phyloP scores from a whole-genome alignment of 2,113 vertebrate genomes.

The Phoxinus phoxinus region DNA sequence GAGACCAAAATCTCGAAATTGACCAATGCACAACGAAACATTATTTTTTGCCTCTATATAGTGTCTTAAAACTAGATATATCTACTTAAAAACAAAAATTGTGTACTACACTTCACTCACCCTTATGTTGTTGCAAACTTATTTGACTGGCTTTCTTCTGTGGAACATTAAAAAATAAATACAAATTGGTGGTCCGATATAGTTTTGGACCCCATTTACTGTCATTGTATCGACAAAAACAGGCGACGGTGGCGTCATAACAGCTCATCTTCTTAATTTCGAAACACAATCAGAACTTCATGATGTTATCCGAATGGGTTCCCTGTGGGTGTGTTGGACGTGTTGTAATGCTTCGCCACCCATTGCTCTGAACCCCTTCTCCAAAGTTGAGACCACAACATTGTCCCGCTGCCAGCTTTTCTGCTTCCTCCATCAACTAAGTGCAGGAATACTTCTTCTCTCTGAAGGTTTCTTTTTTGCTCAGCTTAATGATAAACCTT shows the following conservation, averaged over 20 bases:
- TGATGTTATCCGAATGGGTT: slow-evolving; percentile 9
- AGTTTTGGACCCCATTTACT: background rate
- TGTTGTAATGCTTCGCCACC: slow-evolving; percentile 44
- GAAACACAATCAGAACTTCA: slow-evolving; percentile 2
- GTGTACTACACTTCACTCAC: background rate
- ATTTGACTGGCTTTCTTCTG: background rate
- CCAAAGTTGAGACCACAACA: slow-evolving; percentile 9
- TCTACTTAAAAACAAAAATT: background rate
- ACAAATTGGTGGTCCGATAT: background rate
- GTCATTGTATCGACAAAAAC: background rate
- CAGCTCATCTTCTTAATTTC: slow-evolving; percentile 17
- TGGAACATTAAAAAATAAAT: background rate
- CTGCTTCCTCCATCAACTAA: slow-evolving; percentile 35
- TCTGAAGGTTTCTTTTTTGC: slow-evolving; percentile 26
- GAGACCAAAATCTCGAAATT: background rate
- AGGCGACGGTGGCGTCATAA: background rate
- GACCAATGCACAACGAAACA: background rate
- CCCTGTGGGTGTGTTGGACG: slow-evolving; percentile 36
- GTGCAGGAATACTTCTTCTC: background rate
- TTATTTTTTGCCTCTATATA: background rate
- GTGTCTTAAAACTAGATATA: background rate
- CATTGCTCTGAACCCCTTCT: slow-evolving; percentile 16
- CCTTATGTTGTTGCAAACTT: background rate
- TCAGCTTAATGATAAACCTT: slow-evolving; percentile 35
- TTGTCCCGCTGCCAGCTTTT: slow-evolving; percentile 22